These are phyloP conservation scores for Schizotus pectinicornis DNA, from an alignment of 2,888 invertebrate species.

Conservation along the genomic window DNA sequence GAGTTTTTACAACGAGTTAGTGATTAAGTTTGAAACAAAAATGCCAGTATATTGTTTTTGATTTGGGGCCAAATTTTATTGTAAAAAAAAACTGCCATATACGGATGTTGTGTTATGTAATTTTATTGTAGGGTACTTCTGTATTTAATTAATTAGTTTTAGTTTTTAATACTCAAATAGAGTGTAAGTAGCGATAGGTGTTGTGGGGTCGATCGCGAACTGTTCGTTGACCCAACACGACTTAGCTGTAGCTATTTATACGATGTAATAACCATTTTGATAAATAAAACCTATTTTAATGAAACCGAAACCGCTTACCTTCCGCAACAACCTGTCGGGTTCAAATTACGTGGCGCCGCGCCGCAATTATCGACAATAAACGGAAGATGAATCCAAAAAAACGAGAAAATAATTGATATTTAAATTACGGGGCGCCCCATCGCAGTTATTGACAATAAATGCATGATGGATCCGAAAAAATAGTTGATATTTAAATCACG, in stretches of 20 bases:
- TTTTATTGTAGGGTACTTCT: constrained; percentile 5
- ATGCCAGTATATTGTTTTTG: background rate
- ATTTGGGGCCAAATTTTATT: constrained; percentile 1
- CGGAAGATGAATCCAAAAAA: no score
- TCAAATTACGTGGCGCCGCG: no score
- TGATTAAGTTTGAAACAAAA: constrained; percentile 8
- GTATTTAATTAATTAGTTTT: constrained; percentile 15
- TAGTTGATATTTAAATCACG: no score
- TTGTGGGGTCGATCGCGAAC: background rate
- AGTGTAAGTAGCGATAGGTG: background rate
- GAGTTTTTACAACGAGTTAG: constrained; percentile 1
- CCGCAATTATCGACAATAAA: no score
- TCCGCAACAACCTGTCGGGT: no score
- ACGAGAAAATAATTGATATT: no score
- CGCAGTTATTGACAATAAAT: no score
- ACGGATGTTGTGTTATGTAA: constrained; percentile 12
- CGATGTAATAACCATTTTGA: constrained; percentile 6
- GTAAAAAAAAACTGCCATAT: constrained; percentile 17
- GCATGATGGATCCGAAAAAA: no score
- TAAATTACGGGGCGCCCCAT: no score
- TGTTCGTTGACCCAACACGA: no score
- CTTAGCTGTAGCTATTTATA: constrained; percentile 19
- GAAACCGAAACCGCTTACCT: background rate
- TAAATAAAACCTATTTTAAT: constrained; percentile 22
- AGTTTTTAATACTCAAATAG: constrained; percentile 9